Base-by-base conservation (phyloP, 2,113 vertebrate genomes). In the Indicator indicator region DNA sequence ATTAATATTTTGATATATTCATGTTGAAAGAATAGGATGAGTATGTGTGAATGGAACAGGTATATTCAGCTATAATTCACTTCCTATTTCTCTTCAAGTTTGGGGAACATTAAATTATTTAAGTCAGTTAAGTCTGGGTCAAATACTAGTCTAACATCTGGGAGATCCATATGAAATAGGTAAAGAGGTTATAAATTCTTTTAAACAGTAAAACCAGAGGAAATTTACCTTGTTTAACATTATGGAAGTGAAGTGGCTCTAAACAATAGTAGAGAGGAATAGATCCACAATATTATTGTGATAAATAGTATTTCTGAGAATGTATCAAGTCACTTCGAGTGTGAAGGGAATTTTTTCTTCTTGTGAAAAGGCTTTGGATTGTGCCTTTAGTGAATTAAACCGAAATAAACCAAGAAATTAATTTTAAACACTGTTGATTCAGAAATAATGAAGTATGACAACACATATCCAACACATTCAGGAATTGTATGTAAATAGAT, bases 141-240 rank as follows among this genome's bases (percentile, higher is more conserved):
- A 80, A 50, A 67, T 50, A 20, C 0, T 3, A 52, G 20, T 59
- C n/a, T 87, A 8, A 5, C 0, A 0, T 46, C 36, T 62, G 21
- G 30, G 21, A 84, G 19, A 59, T 79, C 74, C 20, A 12, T 69
- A 32, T 36, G 56, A 83, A 73, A 65, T 55, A 63, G 32, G 32
- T 15, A 55, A 74, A 32, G 52, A 65, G 15, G 7, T 38, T 38
- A 11, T 62, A 79, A 50, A 67, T 70, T 72, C 18, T 86, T 82
- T 70, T 12, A 59, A 81, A 64, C 4, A 48, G 5, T 79, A 58
- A 83, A 79, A 89, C 68, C 33, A 52, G 63, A 32, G 78, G 33
- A 26, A 70, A 48, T 42, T 63, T 85, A 33, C 19, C 21, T 80
- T 10, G 10, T 55, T 67, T 72, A 86, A 28, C 20, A 83, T 28